Evolutionary conservation across 1,140 invertebrate species (phyloP).

Genomic region (Neoseiulus cucumeris): DNA sequence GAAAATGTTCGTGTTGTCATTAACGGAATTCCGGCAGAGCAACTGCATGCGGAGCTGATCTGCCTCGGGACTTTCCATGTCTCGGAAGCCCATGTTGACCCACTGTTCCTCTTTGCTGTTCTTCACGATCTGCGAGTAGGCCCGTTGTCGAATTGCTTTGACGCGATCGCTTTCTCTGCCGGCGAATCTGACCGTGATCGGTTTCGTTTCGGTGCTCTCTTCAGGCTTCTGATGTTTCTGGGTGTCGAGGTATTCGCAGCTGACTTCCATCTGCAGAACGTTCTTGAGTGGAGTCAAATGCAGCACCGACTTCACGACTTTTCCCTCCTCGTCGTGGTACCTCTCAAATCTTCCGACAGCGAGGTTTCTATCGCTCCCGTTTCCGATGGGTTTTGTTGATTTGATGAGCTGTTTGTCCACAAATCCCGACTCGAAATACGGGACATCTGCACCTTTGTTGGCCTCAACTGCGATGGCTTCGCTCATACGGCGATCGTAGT

Average conservation of each 20-base stretch:
- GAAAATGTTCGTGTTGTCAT: neutral
- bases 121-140: slow-evolving; percentile 6
- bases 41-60: neutral
- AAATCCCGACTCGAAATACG: neutral
- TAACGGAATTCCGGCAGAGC: neutral
- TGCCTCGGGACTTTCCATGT: slow-evolving; percentile 5
- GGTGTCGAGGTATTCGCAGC: slow-evolving; percentile 2
- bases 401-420: neutral
- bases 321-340: neutral
- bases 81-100: neutral
- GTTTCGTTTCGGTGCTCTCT: neutral
- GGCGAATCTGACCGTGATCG: neutral
- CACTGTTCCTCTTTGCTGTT: neutral
- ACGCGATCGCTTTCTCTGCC: slow-evolving; percentile 6
- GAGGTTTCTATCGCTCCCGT: neutral
- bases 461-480: neutral
- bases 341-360: neutral
- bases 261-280: neutral
- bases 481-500: neutral
- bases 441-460: neutral
- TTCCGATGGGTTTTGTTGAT: neutral
- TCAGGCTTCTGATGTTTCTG: neutral
- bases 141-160: neutral
- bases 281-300: neutral
- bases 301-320: neutral